Conservation (phyloP, 2,113 vertebrate species). For the Xiphias gladius region DNA sequence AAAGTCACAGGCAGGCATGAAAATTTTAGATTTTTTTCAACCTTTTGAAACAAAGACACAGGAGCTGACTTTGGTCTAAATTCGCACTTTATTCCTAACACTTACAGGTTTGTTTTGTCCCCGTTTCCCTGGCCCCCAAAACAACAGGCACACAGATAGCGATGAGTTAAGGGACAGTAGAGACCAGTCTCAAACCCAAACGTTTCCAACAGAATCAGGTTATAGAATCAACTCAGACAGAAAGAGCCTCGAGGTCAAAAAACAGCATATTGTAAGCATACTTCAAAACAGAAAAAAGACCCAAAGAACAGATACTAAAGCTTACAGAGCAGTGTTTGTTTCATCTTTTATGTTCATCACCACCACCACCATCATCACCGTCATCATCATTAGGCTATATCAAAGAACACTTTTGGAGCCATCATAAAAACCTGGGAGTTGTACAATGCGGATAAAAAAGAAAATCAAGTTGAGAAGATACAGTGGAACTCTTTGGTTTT, state of each 20-base stretch:
- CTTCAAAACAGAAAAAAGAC: slow-evolving; percentile 69
- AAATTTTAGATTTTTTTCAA: too few species aligned
- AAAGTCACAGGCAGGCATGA: too few species aligned
- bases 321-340: slow-evolving; percentile 68
- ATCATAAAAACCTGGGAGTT: slow-evolving; percentile 66
- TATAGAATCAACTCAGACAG: slow-evolving; percentile 79
- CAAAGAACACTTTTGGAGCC: slow-evolving; percentile 71
- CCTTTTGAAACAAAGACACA: slow-evolving; percentile 27
- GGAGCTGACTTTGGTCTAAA: slow-evolving; percentile 79
- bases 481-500: slow-evolving; percentile 88
- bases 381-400: slow-evolving; percentile 56
- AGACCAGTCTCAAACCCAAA: slow-evolving; percentile 80
- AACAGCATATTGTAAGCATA: slow-evolving; percentile 73
- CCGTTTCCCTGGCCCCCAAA: slow-evolving; percentile 73
- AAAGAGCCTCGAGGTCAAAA: slow-evolving; percentile 75
- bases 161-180: slow-evolving; percentile 82
- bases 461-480: slow-evolving; percentile 71
- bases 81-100: slow-evolving; percentile 85
- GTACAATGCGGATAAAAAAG: slow-evolving; percentile 66
- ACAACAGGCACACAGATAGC: slow-evolving; percentile 87
- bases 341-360: slow-evolving; percentile 51
- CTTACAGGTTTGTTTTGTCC: slow-evolving; percentile 80
- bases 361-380: slow-evolving; percentile 20
- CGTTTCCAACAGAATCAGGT: slow-evolving; percentile 78
- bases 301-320: slow-evolving; percentile 61